Base-by-base conservation (phyloP, 2,113 vertebrate species). In the Halichoeres trimaculatus region DNA sequence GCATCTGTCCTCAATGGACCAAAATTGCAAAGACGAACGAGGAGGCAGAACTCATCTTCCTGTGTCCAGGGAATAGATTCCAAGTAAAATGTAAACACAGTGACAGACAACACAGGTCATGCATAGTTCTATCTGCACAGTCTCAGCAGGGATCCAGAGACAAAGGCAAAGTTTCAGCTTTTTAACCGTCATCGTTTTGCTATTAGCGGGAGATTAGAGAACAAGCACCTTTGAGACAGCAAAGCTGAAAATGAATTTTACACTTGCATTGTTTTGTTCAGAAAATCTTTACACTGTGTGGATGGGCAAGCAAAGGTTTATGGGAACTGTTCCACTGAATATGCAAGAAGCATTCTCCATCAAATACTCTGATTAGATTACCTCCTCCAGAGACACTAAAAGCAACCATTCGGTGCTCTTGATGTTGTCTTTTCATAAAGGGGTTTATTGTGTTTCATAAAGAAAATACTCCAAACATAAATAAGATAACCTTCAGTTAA, bases 351-450 rank as follows among this genome's bases (percentile, higher is more conserved):
- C n/a, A 52, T 73, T 79, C 16, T 43, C 22, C 64, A 47, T 79
- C 74, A 74, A 74, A 84, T 62, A 69, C 66, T 61, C 56, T 53
- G 76, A 68, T 84, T 75, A 84, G 84, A 80, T 80, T 55, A 70
- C 59, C 59, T 72, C 45, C 68, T 74, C 38, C 35, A 62, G 69
- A 70, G 56, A 71, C 26, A 35, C 56, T 58, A 24, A 45, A 60
- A 34, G 65, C 71, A 51, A 43, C 22, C 40, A 43, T 78, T 72
- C 65, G 62, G 59, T 61, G 56, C 78, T 45, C 30, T 13, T 63
- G 10, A 26, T 41, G 38, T 59, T 41, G 55, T 58, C 12, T 61
- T 56, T 58, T 50, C 23, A 63, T 35, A 56, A 2, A 10, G 17
- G 14, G 17, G 43, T 17, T 19, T 45, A 16, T 45, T 45, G 43